Base-by-base conservation (phyloP, 2,113 vertebrate genomes). In the Chascanopsetta lugubris region DNA sequence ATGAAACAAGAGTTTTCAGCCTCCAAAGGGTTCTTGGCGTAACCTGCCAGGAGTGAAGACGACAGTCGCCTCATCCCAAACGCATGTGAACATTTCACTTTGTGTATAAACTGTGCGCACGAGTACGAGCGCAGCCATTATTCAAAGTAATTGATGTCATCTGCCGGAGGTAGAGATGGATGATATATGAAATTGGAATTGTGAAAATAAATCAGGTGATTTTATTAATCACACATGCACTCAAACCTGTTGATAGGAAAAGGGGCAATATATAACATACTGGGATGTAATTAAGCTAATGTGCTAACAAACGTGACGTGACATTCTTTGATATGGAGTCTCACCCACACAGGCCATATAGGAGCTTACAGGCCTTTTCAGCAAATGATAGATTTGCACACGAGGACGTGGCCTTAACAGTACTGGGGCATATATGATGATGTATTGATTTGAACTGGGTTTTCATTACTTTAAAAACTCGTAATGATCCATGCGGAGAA, bases 251-350 rank as follows among this genome's bases (percentile, higher is more conserved):
- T 49, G 46, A 58, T 29, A 68, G 12, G 12, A 55, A 18, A 12
- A 20, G 36, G 43, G 29, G 36, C 17, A 32, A 49, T 50, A 67
- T 56, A 58, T 75, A 38, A 6, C n/a, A n/a, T 18, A 30, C 8
- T 61, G 57, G 49, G 42, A 62, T 58, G 15, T 27, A 71, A 71
- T 53, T 34, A 27, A 42, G 53, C 26, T 40, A 51, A 61, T 42
- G 24, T 0, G 2, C 13, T 25, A 36, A 38, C 26, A 63, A 60
- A 70, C 60, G 40, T 40, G 32, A 22, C 1, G n/a, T 10, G 61
- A 69, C 42, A 42, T 25, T 55, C 30, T 49, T 36, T 53, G 3
- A 46, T 46, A 64, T 25, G n/a, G 40, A 61, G 57, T 56, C 21
- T 36, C 29, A 57, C 17, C 43, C 57, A 42, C 38, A 53, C 34